These are phyloP conservation scores for Plodia interpunctella DNA, from an alignment of 1,140 invertebrate species.

Conservation along the genomic window DNA sequence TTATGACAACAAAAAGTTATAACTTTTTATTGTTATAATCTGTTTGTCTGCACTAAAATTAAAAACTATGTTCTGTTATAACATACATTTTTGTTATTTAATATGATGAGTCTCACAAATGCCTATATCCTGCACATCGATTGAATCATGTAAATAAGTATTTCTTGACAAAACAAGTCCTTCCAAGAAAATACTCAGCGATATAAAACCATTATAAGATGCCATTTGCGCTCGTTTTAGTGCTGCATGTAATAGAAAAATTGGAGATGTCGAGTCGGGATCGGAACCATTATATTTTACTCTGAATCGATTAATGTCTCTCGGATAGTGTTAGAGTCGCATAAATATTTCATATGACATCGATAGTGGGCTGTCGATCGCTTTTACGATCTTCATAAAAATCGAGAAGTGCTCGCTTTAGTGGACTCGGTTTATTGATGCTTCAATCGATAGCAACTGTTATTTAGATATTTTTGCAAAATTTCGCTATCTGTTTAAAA, in stretches of 20 bases:
- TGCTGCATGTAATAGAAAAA: not conserved
- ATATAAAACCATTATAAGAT: not conserved
- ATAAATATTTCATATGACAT: constrained; percentile 55
- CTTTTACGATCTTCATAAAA: constrained; percentile 54
- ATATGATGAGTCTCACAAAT: no score
- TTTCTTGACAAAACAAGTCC: no score
- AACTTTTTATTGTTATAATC: no score
- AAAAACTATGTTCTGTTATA: no score
- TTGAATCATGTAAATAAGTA: no score
- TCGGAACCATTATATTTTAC: constrained; percentile 3
- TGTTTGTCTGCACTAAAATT: no score
- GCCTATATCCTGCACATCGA: no score
- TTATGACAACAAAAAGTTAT: no score
- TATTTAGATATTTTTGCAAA: constrained; percentile 12
- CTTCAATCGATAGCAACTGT: constrained; percentile 23
- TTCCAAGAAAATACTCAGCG: not conserved
- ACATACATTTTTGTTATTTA: no score
- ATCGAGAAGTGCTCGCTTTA: constrained; percentile 26
- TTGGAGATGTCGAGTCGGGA: constrained; percentile 3
- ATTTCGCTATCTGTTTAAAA: not conserved
- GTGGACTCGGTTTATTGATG: constrained; percentile 37
- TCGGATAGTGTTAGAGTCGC: constrained; percentile 37
- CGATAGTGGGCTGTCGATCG: constrained; percentile 47
- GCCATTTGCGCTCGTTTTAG: no score
- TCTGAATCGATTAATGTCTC: constrained; percentile 38